These are phyloP conservation scores for Macaria liturata DNA, from an alignment of 2,888 invertebrate species.

Conservation along the genomic window DNA sequence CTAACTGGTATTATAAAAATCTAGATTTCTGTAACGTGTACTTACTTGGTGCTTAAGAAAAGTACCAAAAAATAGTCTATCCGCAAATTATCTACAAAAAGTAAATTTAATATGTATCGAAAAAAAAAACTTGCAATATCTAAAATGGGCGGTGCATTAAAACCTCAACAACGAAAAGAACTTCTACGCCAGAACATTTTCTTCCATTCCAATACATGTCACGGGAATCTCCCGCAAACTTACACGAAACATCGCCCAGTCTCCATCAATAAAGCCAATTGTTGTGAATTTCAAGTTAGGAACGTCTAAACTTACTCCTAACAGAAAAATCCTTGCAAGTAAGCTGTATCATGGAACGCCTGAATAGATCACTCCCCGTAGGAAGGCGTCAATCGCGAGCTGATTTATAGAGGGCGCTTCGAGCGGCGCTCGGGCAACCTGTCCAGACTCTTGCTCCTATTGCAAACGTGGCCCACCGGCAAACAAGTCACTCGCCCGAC, in stretches of 20 bases:
- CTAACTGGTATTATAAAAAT: too few species aligned
- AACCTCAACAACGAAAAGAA: too few species aligned
- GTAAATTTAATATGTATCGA: too few species aligned
- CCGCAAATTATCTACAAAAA: too few species aligned
- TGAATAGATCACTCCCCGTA: conserved; percentile 82
- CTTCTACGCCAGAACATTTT: too few species aligned
- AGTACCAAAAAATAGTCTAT: too few species aligned
- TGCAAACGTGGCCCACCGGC: conserved; percentile 64
- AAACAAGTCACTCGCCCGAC: conserved; percentile 83
- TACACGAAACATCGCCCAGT: conserved; percentile 9
- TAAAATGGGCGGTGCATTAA: too few species aligned
- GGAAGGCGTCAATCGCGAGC: conserved; percentile 79
- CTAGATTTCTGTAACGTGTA: too few species aligned
- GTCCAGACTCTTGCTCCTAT: conserved; percentile 75
- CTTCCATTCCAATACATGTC: conserved; percentile 23
- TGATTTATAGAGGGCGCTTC: conserved; percentile 78
- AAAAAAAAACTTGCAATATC: too few species aligned
- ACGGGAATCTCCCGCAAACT: conserved; percentile 52
- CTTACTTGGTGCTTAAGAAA: too few species aligned
- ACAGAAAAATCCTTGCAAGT: conserved; percentile 71
- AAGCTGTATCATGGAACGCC: conserved; percentile 73
- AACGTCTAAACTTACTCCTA: conserved; percentile 50
- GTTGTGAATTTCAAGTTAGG: conserved; percentile 43
- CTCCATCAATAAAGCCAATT: conserved; percentile 58
- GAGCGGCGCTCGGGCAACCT: conserved; percentile 69